phyloP scores from a whole-genome alignment of 2,113 vertebrate species.

The Ailuropoda melanoleuca region DNA sequence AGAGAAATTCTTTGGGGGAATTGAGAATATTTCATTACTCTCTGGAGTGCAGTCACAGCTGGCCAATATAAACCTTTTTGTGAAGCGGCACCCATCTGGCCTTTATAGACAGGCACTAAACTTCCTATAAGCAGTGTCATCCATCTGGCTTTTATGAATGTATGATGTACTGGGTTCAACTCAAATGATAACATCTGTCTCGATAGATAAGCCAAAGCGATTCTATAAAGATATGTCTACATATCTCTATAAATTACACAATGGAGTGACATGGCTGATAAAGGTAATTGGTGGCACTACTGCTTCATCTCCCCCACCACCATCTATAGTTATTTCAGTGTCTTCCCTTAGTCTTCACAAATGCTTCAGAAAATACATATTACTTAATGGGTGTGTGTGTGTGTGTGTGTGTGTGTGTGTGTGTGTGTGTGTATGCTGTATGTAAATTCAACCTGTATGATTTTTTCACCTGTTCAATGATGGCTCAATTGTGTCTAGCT shows the following conservation, averaged over 20 bases:
- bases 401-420: not conserved
- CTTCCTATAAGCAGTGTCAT: constrained; percentile 48
- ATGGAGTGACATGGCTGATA: not conserved
- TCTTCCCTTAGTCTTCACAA: not conserved
- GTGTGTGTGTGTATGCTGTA: not conserved
- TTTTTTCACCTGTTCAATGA: not conserved
- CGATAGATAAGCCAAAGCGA: constrained; percentile 60
- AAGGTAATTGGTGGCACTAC: not conserved
- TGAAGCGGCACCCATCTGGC: constrained; percentile 69
- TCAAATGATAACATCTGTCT: constrained; percentile 67
- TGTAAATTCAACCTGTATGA: not conserved
- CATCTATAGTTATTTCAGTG: not conserved
- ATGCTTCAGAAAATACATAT: not conserved
- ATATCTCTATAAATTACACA: constrained; percentile 14
- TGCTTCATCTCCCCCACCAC: not conserved
- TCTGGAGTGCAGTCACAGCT: constrained; percentile 42
- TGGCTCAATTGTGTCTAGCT: not conserved
- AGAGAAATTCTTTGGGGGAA: constrained; percentile 35
- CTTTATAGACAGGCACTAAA: constrained; percentile 76
- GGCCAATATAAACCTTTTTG: constrained; percentile 51
- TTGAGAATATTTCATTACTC: constrained; percentile 42
- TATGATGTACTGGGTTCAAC: constrained; percentile 58
- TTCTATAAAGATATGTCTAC: constrained; percentile 39
- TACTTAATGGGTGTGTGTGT: not conserved
- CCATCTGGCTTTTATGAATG: constrained; percentile 77